These are phyloP conservation scores for Misgurnus mizolepis DNA, from an alignment of 2,113 vertebrate genomes.

Conservation along the genomic window DNA sequence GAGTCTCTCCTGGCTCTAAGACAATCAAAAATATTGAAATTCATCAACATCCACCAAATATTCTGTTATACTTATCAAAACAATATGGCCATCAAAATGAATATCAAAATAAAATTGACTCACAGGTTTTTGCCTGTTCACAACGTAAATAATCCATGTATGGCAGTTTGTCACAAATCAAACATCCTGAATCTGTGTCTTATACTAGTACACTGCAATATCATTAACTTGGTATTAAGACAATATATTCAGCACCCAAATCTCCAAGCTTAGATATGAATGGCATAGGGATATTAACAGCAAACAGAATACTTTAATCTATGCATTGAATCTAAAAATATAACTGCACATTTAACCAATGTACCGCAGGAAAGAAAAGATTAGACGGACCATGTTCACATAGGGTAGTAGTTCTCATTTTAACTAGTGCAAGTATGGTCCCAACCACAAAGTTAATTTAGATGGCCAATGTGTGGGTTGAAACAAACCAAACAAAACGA, in stretches of 20 bases:
- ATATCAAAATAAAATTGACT: neutral
- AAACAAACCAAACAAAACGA: neutral
- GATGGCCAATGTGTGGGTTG: neutral
- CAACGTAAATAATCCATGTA: neutral
- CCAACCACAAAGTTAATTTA: constrained; percentile 1
- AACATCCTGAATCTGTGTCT: neutral
- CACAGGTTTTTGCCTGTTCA: neutral
- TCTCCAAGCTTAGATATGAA: neutral
- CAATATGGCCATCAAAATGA: neutral
- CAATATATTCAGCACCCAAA: neutral
- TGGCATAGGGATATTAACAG: neutral
- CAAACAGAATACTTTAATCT: constrained; percentile 1
- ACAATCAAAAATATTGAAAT: too few species aligned
- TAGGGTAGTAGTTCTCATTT: neutral
- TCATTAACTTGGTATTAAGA: neutral
- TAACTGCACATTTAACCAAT: neutral
- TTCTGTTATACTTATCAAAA: neutral
- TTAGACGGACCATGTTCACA: neutral
- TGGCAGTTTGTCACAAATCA: neutral
- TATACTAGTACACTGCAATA: neutral
- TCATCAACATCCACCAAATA: neutral
- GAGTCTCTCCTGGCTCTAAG: too few species aligned
- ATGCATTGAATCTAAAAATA: neutral
- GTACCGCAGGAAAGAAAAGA: neutral
- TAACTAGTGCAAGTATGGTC: constrained; percentile 5